Base-by-base conservation (phyloP, 1,140 invertebrate genomes). In the Diprion similis region DNA sequence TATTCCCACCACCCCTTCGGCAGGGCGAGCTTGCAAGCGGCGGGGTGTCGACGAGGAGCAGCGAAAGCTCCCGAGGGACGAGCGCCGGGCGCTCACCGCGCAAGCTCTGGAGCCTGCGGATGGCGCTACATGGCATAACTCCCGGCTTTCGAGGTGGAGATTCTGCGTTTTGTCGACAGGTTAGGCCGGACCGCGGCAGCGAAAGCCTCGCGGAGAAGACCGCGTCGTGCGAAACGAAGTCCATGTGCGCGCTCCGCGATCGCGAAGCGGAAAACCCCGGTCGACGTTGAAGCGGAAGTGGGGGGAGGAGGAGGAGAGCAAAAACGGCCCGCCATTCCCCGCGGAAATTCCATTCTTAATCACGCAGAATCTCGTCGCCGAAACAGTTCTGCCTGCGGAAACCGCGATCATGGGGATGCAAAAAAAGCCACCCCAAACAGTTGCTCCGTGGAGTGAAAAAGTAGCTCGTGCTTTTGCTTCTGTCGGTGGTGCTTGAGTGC, bases 181-280 rank as follows among this genome's bases (percentile, higher is more conserved):
- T 83, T 83, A 76, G 73, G 76, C 77, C 79, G 77, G 81, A 76
- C 77, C 76, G 81, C 73, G 79, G 72, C 73, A 74, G 78, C 47
- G 76, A 73, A 73, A 79, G 73, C 79, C 69, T 70, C 69, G 69
- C 18, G 75, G 46, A 71, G 69, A 59, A 15, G 9, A 59, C 72
- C 70, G 51, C 70, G 74, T 73, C 71, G 67, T 66, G 69, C 37
- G 66, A 10, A 45, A 66, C n/a, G 46, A 66, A 65, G 65, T 69
- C 77, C 81, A 82, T 81, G 81, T 82, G 79, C 78, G 78, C 73
- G 72, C 66, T 18, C 1, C 15, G 19, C 9, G n/a, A 4, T 15
- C 67, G 24, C 24, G n/a, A 17, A 68, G 1, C 2, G 2, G 59
- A 64, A 64, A 64, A 64, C 8, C 13, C 17, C 11, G 18, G 45